Conservation (phyloP, 2,888 invertebrate genomes). For the Melieria picta region DNA sequence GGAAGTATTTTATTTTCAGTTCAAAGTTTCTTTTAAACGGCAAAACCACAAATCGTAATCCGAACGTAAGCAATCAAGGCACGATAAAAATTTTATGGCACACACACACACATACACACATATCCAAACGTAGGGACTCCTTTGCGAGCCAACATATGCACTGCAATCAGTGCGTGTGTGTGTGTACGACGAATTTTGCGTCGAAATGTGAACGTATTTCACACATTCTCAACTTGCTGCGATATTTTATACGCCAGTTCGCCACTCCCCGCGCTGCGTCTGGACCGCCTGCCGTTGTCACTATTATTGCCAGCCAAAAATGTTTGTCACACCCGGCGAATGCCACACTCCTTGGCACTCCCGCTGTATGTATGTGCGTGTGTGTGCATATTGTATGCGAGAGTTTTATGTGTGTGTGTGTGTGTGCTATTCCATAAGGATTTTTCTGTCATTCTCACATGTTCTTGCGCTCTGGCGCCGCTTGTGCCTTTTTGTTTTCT, state of each 20-base stretch:
- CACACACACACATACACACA: slow-evolving; percentile 15
- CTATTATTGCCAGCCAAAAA: no score
- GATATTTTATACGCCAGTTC: slow-evolving; percentile 6
- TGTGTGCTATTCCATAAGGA: slow-evolving; percentile 55
- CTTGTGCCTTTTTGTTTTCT: background rate
- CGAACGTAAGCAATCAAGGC: no score
- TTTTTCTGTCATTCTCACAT: slow-evolving; percentile 50
- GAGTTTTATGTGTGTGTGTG: background rate
- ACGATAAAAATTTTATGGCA: background rate
- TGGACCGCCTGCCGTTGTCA: slow-evolving; percentile 21
- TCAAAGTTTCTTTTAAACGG: no score
- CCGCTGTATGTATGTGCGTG: slow-evolving; percentile 30
- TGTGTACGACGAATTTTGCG: slow-evolving; percentile 8
- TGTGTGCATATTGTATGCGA: slow-evolving; percentile 18
- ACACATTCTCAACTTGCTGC: slow-evolving; percentile 9
- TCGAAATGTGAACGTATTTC: slow-evolving; percentile 5
- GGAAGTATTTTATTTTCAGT: no score
- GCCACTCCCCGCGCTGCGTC: slow-evolving; percentile 5
- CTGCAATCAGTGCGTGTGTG: slow-evolving; percentile 35
- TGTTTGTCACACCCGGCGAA: no score
- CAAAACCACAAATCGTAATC: no score
- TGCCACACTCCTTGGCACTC: no score
- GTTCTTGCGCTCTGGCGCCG: no score
- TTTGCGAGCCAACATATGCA: background rate
- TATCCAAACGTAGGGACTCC: background rate